These are phyloP conservation scores for Scomber colias DNA, from an alignment of 2,113 vertebrate species.

Conservation along the genomic window DNA sequence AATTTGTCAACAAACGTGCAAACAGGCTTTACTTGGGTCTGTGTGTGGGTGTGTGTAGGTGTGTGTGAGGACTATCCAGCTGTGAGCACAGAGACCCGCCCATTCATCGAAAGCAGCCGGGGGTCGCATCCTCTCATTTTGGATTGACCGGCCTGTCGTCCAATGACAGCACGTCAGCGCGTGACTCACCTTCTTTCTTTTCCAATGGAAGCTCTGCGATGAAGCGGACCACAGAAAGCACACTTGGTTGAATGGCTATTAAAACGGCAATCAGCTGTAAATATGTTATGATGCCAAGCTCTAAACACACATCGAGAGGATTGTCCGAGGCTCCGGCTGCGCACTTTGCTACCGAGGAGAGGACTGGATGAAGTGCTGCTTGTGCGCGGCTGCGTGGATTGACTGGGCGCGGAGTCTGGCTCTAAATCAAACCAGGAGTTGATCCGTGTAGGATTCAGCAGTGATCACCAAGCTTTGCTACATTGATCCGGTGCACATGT, in stretches of 20 bases:
- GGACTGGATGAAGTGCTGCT: not conserved
- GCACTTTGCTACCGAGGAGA: conserved; percentile 18
- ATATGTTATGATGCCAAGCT: conserved; percentile 71
- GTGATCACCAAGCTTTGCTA: conserved; percentile 73
- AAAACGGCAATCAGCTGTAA: conserved; percentile 73
- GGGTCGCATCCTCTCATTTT: conserved; percentile 27
- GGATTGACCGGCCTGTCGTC: conserved; percentile 63
- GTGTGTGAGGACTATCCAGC: conserved; percentile 55
- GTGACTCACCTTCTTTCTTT: conserved; percentile 70
- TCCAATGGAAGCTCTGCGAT: conserved; percentile 80
- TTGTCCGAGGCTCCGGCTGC: conserved; percentile 25
- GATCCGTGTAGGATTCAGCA: conserved; percentile 23
- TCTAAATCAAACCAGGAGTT: conserved; percentile 26
- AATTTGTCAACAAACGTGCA: no score
- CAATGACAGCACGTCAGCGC: conserved; percentile 79
- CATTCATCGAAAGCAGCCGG: conserved; percentile 62
- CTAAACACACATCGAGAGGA: conserved; percentile 34
- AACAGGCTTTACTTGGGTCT: not conserved
- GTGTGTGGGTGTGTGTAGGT: not conserved
- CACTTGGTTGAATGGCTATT: conserved; percentile 85
- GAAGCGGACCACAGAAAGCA: conserved; percentile 83
- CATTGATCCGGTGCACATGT: conserved; percentile 36
- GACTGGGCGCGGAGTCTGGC: conserved; percentile 3
- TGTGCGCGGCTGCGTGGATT: not conserved
- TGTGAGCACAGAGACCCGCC: conserved; percentile 70